phyloP scores from a whole-genome alignment of 2,888 invertebrate species.

The Allophyes oxyacanthae region DNA sequence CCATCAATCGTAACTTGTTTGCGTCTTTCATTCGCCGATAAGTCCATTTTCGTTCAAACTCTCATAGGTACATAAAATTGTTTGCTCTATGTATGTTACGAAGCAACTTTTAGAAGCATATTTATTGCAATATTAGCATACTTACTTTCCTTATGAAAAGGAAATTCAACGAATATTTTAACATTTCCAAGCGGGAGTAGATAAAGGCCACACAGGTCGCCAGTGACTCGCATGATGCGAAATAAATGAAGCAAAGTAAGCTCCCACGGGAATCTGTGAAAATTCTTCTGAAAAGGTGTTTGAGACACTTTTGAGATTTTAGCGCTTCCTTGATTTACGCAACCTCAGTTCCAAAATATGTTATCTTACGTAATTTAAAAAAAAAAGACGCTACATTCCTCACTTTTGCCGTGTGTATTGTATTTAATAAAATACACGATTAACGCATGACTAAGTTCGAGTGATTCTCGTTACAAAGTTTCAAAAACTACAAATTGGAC shows the following conservation, averaged over 20 bases:
- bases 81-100: conserved; percentile 14
- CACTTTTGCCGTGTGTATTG: conserved; percentile 2
- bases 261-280: conserved; percentile 38
- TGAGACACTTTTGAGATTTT: conserved; percentile 13
- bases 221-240: conserved; percentile 34
- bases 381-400: conserved; percentile 2
- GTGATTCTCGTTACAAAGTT: conserved; percentile 54
- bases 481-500: conserved; percentile 62
- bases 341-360: conserved; percentile 9
- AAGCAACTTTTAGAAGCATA: conserved; percentile 30
- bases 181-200: conserved; percentile 31
- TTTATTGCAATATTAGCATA: conserved; percentile 49
- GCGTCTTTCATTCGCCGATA: conserved; percentile 23
- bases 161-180: conserved; percentile 38
- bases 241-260: conserved; percentile 55
- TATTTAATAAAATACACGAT: conserved; percentile 31
- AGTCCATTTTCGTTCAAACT: conserved; percentile 34
- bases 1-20: conserved; percentile 51
- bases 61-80: conserved; percentile 23
- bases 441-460: conserved; percentile 32
- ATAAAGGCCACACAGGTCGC: conserved; percentile 36
- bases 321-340: conserved; percentile 13
- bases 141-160: conserved; percentile 39
- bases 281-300: conserved; percentile 35
- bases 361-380: conserved; percentile 10